phyloP scores from a whole-genome alignment of 1,140 invertebrate genomes.

The Galendromus occidentalis region DNA sequence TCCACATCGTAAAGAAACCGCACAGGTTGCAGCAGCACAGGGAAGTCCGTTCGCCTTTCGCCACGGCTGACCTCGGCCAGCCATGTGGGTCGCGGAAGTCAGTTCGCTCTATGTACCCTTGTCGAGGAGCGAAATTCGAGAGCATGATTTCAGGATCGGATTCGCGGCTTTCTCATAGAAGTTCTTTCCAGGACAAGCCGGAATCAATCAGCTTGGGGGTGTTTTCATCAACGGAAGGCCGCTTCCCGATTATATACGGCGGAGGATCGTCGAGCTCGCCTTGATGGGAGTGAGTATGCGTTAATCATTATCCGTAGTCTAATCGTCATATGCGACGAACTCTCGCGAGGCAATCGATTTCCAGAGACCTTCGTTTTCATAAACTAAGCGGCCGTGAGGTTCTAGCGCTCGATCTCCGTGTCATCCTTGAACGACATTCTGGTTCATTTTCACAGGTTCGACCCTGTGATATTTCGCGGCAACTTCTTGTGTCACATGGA shows the following conservation, averaged over 20 bases:
- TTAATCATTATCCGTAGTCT: too few relatives aligned
- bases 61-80: too few relatives aligned
- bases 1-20: too few relatives aligned
- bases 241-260: constrained; percentile 73
- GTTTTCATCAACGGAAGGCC: constrained; percentile 90
- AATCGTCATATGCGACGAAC: too few relatives aligned
- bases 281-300: constrained; percentile 44
- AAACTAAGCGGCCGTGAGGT: background rate
- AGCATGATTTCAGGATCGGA: background rate
- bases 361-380: background rate
- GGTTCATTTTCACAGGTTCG: constrained; percentile 26
- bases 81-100: too few relatives aligned
- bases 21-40: too few relatives aligned
- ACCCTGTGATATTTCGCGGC: constrained; percentile 84
- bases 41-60: too few relatives aligned
- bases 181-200: constrained; percentile 56
- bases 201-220: constrained; percentile 84
- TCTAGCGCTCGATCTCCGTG: too few relatives aligned
- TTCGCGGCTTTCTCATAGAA: background rate
- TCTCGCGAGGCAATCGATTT: too few relatives aligned
- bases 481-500: constrained; percentile 83
- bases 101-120: too few relatives aligned
- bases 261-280: constrained; percentile 78
- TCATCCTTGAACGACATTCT: too few relatives aligned
- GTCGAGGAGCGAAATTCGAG: too few relatives aligned